Evolutionary conservation across 2,888 invertebrate genomes (phyloP), one percentile per base, ranked within the genome.

Genomic region (Melanostoma mellinum): DNA sequence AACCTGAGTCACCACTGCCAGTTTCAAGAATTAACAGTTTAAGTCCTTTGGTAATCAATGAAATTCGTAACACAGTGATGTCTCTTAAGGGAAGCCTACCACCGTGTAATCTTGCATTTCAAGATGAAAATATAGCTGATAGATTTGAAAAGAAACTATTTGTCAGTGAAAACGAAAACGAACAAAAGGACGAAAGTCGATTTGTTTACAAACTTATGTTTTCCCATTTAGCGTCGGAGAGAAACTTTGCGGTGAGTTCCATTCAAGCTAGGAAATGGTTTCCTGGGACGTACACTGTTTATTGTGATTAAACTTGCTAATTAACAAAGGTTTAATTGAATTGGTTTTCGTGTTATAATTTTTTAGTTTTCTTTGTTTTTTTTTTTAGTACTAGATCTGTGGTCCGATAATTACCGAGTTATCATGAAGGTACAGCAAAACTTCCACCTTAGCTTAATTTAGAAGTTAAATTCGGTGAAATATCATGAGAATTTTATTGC

Each of bases 201-300:
- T 68, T 50, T 32, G 5, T 9, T 9, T 77, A 52, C 44, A 63
- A 73, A 10, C 68, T 82, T 35, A 61, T 50, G n/a, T 6, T 53
- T 10, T 44, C 44, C 3, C 68, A 74, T 46, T 42, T 74, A 4
- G 36, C 40, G 3, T 58, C 58, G 3, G 48, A 74, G 10, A 48
- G 44, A 6, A 5, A 53, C 20, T 84, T 78, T 61, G 82, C 82
- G 38, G 8, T 69, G 6, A 50, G 48, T 58, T 65, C 74, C 4
- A 50, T 69, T 58, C 82, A 74, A 65, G 69, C 55, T 32, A 74
- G 53, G 53, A 53, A 65, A 30, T 78, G 69, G 74, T 84, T 78
- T 69, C 82, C 82, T 6, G 78, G 78, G 30, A 65, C 44, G 69
- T 71, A 36, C 4, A 74, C 73, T 6, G 58, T 84, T 3, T 84